Evolutionary conservation across 2,797 vertebrate species (phyloP), one percentile per base, ranked within the genome.

Genomic region (Macropodus opercularis): DNA sequence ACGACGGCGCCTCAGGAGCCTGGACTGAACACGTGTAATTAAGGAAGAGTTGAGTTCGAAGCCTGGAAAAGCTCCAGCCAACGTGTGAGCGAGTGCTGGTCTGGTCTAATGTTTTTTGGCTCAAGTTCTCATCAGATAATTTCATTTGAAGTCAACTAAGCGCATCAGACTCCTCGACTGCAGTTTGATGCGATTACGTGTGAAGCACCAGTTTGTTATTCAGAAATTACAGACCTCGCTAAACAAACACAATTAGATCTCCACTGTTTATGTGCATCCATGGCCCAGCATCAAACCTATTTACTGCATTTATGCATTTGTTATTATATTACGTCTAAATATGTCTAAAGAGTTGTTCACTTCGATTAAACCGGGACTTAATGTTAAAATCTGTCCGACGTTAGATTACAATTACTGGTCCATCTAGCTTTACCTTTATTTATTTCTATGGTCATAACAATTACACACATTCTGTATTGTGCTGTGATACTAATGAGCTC

Each of bases 151-250:
- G 39, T 0, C 15, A 31, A 17, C 47, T 41, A 41, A 69, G 27
- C 56, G 14, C 51, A 70, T 61, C 35, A 51, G 34, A 35, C 40
- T 57, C n/a, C 19, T 52, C 5, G 23, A 24, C 42, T 53, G 31
- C 44, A 54, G 34, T 53, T 52, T 50, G 53, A 56, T 41, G 6
- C 3, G 51, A 60, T 69, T 63, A 60, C 35, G 49, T 21, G 48
- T 71, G 63, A 71, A 63, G 34, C 38, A 43, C 62, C 10, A 40
- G 68, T 65, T 70, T 66, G 41, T 70, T 75, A 38, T 36, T 64
- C 50, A 32, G 56, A 27, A 12, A 24, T 65, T 13, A 67, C 57
- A 13, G 67, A 23, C 8, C 23, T n/a, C 39, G 22, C 44, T 22
- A 41, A 22, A 18, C 24, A 50, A 53, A 53, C 8, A 38, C 3